These are phyloP conservation scores for Colletes collaris DNA, from an alignment of 2,888 invertebrate species.

Conservation along the genomic window DNA sequence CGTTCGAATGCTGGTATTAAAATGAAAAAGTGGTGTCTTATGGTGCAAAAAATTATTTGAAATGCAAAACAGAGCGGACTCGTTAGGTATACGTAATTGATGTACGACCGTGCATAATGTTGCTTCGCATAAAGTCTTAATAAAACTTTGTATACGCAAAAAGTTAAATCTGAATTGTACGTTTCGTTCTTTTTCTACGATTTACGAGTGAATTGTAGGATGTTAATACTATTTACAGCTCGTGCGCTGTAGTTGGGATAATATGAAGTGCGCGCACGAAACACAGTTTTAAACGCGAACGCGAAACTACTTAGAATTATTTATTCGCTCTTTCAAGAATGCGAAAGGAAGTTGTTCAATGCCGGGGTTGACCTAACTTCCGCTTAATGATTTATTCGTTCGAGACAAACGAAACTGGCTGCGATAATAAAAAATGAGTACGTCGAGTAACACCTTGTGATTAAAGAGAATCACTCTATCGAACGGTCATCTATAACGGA, in stretches of 20 bases:
- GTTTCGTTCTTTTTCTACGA: too few relatives aligned
- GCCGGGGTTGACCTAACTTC: constrained; percentile 42
- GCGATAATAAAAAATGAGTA: background rate
- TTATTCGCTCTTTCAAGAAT: background rate
- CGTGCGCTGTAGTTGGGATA: too few relatives aligned
- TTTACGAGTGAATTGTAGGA: too few relatives aligned
- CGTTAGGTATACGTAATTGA: background rate
- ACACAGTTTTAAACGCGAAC: too few relatives aligned
- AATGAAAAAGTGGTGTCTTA: background rate
- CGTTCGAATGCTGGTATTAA: background rate
- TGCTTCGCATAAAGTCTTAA: too few relatives aligned
- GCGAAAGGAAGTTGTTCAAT: constrained; percentile 19
- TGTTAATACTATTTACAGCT: too few relatives aligned
- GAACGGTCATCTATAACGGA: background rate
- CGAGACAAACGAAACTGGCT: background rate
- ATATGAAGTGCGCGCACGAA: too few relatives aligned
- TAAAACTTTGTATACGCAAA: too few relatives aligned
- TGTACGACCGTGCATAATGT: too few relatives aligned
- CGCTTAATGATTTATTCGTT: constrained; percentile 26
- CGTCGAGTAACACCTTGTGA: background rate
- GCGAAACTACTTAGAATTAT: too few relatives aligned
- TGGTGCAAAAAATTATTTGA: background rate
- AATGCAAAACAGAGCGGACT: background rate
- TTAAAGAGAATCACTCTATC: background rate
- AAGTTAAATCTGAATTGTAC: too few relatives aligned